A percentile compares a stretch with the other conserved stretches of the same genome.
Evolutionary conservation across 2,113 vertebrate species (phyloP).

Genomic region (Microtus montanus): DNA sequence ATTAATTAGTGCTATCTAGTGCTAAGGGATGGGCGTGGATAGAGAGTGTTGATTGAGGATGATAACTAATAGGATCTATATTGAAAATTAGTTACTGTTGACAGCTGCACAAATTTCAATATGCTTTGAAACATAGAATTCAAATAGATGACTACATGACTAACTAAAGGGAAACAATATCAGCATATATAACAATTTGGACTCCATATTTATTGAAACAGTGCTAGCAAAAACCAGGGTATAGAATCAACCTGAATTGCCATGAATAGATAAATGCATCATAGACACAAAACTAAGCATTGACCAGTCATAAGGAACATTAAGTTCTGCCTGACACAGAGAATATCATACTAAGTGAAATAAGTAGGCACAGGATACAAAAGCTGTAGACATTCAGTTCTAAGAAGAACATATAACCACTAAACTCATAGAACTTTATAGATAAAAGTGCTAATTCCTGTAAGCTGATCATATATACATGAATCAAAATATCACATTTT

Average conservation of each 20-base stretch:
- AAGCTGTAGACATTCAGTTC: background rate
- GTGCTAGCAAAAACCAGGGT: background rate
- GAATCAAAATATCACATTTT: background rate
- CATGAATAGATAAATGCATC: background rate
- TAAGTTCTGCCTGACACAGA: too few species aligned
- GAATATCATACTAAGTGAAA: background rate
- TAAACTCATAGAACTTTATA: background rate
- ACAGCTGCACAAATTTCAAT: background rate
- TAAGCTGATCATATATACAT: background rate
- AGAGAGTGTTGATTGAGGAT: background rate
- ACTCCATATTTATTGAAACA: background rate
- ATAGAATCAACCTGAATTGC: background rate
- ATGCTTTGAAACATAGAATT: background rate
- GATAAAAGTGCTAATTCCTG: background rate
- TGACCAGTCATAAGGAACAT: background rate
- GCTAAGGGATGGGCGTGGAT: rapidly evolving
- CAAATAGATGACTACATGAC: background rate
- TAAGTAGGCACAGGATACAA: background rate
- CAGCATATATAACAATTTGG: background rate
- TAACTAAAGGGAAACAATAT: background rate
- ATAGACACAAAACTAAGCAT: background rate
- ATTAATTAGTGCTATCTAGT: background rate
- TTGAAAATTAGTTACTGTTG: background rate
- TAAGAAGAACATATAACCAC: background rate
- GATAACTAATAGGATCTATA: background rate